A percentile compares a stretch with the other conserved stretches of the same genome.
phyloP scores from a whole-genome alignment of 2,888 invertebrate species.

The Ceramica pisi region DNA sequence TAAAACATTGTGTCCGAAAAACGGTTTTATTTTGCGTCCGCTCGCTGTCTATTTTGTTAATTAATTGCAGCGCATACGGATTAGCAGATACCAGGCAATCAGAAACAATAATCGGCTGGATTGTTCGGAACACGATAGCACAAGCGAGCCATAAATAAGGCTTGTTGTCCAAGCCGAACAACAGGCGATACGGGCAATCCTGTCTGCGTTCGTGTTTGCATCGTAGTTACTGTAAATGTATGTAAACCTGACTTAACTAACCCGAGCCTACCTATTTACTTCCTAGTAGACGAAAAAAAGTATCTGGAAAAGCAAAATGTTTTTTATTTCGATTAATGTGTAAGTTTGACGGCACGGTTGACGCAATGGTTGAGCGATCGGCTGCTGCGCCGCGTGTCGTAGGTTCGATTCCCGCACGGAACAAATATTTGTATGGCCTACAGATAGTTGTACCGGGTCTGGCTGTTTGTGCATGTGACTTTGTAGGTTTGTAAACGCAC shows the following conservation, averaged over 20 bases:
- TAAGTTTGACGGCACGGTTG: too few species aligned
- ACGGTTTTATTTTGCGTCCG: neutral
- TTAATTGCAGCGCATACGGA: slow-evolving; percentile 20
- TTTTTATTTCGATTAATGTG: neutral
- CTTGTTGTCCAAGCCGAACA: slow-evolving; percentile 52
- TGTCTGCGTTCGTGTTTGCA: slow-evolving; percentile 23
- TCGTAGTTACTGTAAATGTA: slow-evolving; percentile 25
- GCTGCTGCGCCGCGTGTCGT: too few species aligned
- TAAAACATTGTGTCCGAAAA: slow-evolving; percentile 31
- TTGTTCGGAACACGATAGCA: slow-evolving; percentile 46
- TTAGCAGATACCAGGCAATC: slow-evolving; percentile 52
- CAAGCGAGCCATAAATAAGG: slow-evolving; percentile 57
- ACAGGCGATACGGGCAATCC: slow-evolving; percentile 45
- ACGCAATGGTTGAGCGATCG: too few species aligned
- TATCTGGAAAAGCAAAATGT: neutral
- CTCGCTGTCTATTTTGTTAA: slow-evolving; percentile 24
- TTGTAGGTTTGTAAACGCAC: too few species aligned
- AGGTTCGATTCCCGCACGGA: too few species aligned
- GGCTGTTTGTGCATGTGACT: too few species aligned
- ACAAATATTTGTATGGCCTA: too few species aligned
- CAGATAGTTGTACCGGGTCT: too few species aligned
- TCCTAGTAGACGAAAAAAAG: neutral
- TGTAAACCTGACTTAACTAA: slow-evolving; percentile 29
- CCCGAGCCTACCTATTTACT: neutral
- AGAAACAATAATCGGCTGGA: slow-evolving; percentile 53